These are phyloP conservation scores for Macrocentrus cingulum DNA, from an alignment of 1,140 invertebrate genomes.

Conservation along the genomic window DNA sequence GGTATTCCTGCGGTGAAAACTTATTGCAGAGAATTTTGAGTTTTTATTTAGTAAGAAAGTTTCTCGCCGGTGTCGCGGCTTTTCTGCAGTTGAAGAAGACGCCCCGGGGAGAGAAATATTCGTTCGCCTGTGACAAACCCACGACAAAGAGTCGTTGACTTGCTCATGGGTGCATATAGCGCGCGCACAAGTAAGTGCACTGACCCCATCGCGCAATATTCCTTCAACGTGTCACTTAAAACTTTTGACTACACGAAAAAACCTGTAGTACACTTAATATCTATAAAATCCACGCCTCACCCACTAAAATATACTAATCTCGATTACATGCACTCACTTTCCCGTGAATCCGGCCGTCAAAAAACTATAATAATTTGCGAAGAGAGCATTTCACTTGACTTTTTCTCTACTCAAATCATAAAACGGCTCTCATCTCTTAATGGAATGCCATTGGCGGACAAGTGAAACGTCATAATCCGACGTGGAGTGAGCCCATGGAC, in stretches of 20 bases:
- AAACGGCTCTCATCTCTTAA: constrained; percentile 19
- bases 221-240: constrained; percentile 3
- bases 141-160: constrained; percentile 1
- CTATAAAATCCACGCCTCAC: constrained; percentile 7
- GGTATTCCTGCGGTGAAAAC: constrained; percentile 30
- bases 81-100: neutral
- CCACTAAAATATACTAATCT: no score
- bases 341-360: no score
- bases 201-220: constrained; percentile 18
- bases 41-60: constrained; percentile 41
- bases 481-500: no score
- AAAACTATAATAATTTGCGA: no score
- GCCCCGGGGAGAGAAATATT: constrained; percentile 25
- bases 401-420: no score
- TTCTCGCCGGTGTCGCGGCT: no score
- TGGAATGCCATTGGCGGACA: constrained; percentile 10
- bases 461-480: no score
- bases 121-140: constrained; percentile 18
- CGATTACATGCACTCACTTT: no score
- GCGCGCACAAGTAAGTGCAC: constrained; percentile 9
- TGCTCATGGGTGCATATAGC: neutral
- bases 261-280: neutral
- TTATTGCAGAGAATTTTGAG: constrained; percentile 38
- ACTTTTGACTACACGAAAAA: neutral
- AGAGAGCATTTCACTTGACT: no score